These are phyloP conservation scores for Oreohelix idahoensis DNA, from an alignment of 1,140 invertebrate genomes.

Conservation along the genomic window DNA sequence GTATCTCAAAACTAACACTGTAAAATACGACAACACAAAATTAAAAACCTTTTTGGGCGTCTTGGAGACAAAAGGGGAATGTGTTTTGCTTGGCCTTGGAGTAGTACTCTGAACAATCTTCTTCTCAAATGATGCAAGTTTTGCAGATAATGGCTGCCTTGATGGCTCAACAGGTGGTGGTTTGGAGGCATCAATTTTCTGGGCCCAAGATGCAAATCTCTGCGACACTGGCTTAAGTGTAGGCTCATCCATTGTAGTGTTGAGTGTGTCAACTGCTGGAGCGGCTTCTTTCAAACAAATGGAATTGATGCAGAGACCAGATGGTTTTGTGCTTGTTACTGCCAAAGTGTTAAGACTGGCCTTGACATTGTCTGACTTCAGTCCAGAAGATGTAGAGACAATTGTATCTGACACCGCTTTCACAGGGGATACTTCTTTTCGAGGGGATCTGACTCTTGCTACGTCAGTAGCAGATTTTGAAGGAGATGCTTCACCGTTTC, in stretches of 20 bases:
- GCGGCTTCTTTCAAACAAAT: constrained; percentile 38
- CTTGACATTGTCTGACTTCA: not conserved
- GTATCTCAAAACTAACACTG: too few relatives aligned
- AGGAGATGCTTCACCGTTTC: not conserved
- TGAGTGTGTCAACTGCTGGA: constrained; percentile 34
- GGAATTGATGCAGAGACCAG: constrained; percentile 41
- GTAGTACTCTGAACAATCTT: constrained; percentile 25
- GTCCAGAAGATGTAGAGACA: not conserved
- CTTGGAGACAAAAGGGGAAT: not conserved
- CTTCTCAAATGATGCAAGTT: constrained; percentile 38
- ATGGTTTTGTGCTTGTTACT: not conserved
- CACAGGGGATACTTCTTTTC: not conserved
- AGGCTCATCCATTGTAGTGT: constrained; percentile 50
- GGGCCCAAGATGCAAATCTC: constrained; percentile 44
- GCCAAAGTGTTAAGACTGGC: not conserved
- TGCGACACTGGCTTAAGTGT: constrained; percentile 55
- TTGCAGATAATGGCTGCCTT: constrained; percentile 19
- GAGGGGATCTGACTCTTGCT: not conserved
- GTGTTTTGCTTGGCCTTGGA: not conserved
- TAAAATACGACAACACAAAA: too few relatives aligned
- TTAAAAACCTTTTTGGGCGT: constrained; percentile 29
- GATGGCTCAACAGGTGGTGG: constrained; percentile 46
- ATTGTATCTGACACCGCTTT: not conserved
- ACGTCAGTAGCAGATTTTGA: not conserved
- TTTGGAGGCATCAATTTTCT: constrained; percentile 46